These are phyloP conservation scores for Ceryle rudis DNA, from an alignment of 2,797 vertebrate genomes.

Conservation along the genomic window DNA sequence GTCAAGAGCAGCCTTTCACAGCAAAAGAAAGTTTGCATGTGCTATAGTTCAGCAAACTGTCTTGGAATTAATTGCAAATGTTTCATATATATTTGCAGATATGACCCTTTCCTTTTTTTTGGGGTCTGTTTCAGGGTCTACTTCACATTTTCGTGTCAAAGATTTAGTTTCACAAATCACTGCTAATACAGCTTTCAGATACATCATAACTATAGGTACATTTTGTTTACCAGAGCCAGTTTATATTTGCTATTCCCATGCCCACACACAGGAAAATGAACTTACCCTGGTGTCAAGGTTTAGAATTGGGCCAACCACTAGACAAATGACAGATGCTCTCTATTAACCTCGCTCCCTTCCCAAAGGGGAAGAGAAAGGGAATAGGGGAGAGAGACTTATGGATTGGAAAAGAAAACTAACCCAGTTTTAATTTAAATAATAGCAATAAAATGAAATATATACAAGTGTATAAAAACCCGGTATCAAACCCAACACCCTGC, in stretches of 20 bases:
- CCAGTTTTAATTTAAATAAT: too few relatives aligned
- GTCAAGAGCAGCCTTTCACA: not conserved
- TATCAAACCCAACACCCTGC: too few relatives aligned
- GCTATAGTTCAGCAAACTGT: not conserved
- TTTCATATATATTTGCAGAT: not conserved
- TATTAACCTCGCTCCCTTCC: too few relatives aligned
- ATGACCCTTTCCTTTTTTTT: not conserved
- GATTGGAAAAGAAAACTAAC: too few relatives aligned
- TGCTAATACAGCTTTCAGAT: slow-evolving; percentile 56
- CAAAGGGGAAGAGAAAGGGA: too few relatives aligned
- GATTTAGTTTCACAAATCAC: not conserved
- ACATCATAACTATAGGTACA: slow-evolving; percentile 2
- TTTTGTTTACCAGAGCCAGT: slow-evolving; percentile 54
- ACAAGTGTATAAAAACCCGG: too few relatives aligned
- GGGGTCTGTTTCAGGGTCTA: not conserved
- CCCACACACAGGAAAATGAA: slow-evolving; percentile 6
- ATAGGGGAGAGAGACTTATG: too few relatives aligned
- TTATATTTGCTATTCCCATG: slow-evolving; percentile 24
- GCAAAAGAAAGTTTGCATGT: not conserved
- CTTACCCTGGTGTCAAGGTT: not conserved
- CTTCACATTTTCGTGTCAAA: not conserved
- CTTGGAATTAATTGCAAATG: not conserved
- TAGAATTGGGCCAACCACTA: too few relatives aligned
- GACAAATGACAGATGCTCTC: too few relatives aligned
- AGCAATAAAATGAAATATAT: too few relatives aligned